Conservation (phyloP, 1,140 invertebrate species). For the Hypsibius dujardini region DNA sequence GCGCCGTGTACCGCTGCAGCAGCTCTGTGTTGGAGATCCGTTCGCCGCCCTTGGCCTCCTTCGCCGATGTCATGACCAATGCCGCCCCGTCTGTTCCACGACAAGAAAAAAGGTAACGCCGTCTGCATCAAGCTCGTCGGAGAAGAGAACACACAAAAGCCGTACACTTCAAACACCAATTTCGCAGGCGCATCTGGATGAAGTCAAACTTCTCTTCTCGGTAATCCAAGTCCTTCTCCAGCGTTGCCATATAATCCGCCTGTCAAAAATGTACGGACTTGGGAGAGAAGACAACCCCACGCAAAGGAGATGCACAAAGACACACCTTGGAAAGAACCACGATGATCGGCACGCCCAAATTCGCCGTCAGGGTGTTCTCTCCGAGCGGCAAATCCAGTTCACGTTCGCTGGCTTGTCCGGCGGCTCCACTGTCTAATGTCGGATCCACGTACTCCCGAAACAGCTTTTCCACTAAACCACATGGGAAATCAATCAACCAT, state of each 20-base stretch:
- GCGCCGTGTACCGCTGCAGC: constrained; percentile 92
- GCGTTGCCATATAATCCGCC: constrained; percentile 86
- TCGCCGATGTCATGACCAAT: constrained; percentile 91
- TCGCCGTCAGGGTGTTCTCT: constrained; percentile 69
- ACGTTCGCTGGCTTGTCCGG: constrained; percentile 34
- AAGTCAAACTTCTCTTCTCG: constrained; percentile 96
- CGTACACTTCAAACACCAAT: constrained; percentile 77
- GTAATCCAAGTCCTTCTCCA: constrained; percentile 78
- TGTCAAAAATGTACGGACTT: constrained; percentile 31
- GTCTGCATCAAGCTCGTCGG: not conserved
- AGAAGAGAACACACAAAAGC: constrained; percentile 20
- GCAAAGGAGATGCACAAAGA: too few relatives aligned
- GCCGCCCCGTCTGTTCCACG: constrained; percentile 56
- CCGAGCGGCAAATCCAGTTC: constrained; percentile 52
- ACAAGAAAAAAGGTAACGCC: not conserved
- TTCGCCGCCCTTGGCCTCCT: constrained; percentile 62
- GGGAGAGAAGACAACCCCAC: too few relatives aligned
- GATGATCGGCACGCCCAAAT: constrained; percentile 85
- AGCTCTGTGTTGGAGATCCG: constrained; percentile 66
- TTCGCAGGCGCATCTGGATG: constrained; percentile 90
- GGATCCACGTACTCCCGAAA: constrained; percentile 26
- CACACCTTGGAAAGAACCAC: constrained; percentile 87
- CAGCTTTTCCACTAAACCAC: not conserved
- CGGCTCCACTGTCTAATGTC: constrained; percentile 22
- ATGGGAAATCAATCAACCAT: not conserved